Base-by-base conservation (phyloP, 2,113 vertebrate species). In the Athene noctua region DNA sequence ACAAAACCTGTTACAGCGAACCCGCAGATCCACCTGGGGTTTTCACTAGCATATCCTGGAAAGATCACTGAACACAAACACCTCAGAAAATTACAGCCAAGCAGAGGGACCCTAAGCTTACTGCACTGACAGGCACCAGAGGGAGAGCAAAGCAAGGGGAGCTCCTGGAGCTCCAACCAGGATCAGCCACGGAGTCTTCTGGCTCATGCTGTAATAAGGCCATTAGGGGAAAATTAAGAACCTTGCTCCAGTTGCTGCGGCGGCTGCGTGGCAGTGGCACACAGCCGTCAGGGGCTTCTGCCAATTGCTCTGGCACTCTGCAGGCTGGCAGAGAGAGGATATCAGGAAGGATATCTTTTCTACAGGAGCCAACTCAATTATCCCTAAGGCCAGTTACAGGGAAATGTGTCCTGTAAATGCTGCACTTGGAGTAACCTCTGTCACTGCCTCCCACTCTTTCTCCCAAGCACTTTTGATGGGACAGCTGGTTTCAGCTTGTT, bases 301-400 rank as follows among this genome's bases (percentile, higher is more conserved):
- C 86, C 4, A 27, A 88, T 42, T 85, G 67, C 52, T 67, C 93
- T 89, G 91, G 86, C 82, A 26, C 49, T 38, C 58, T 38, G 58
- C 38, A 65, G 75, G 59, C 78, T 95, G 91, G 77, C 67, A 88
- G 30, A 87, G 51, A 86, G 59, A 80, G 75, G 81, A 11, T 20
- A 80, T 66, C 75, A 80, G 63, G 46, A 83, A 89, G 32, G 66
- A 58, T 29, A 51, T 66, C 67, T 72, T 75, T 94, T 82, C 74
- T 62, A 52, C n/a, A 30, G 52, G 34, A 87, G 91, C 92, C 94
- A 96, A 75, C 61, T 94, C 94, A 86, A 74, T 96, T 95, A 93
- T 87, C 82, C 88, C 66, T 25, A 67, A 74, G 40, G 49, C 71
- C 25, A 86, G 49, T 36, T 54, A 86, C n/a, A 81, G 57, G 75